Evolutionary conservation across 2,113 vertebrate species (phyloP).

Genomic region (Tenrec ecaudatus): DNA sequence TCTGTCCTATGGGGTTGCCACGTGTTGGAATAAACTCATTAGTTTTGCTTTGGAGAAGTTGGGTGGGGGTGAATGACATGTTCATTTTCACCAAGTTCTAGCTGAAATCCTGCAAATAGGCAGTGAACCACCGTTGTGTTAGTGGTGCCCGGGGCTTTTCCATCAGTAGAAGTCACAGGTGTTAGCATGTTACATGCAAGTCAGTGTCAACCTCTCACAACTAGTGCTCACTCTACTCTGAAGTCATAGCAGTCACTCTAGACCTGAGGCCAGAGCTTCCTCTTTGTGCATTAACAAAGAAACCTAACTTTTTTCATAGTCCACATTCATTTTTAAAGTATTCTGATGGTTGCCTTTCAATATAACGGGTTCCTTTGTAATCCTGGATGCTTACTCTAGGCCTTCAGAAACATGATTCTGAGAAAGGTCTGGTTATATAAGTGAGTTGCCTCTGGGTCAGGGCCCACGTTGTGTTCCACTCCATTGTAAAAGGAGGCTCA

Average conservation of each 20-base stretch:
- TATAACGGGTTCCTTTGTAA: not conserved
- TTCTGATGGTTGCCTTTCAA: constrained; percentile 38
- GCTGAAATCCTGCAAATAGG: not conserved
- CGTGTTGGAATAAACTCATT: too few relatives aligned
- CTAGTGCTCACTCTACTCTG: not conserved
- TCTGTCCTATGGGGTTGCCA: too few relatives aligned
- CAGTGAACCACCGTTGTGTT: not conserved
- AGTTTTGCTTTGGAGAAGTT: too few relatives aligned
- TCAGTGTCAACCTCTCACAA: not conserved
- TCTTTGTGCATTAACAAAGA: constrained; percentile 27
- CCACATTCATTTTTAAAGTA: not conserved
- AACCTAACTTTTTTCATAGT: not conserved
- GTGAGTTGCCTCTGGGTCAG: not conserved
- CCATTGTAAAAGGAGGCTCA: not conserved
- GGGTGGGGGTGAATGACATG: not conserved
- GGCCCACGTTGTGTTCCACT: not conserved
- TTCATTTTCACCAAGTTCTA: constrained; percentile 6
- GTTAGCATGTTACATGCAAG: not conserved
- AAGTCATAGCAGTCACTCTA: constrained; percentile 10
- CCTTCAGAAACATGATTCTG: not conserved
- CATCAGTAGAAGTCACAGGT: not conserved
- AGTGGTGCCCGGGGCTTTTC: not conserved
- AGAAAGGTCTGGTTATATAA: not conserved
- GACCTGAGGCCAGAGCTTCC: not conserved
- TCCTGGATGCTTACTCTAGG: constrained; percentile 14